Conservation (phyloP, 1,140 invertebrate genomes). For the Drosophila pseudoananassae region DNA sequence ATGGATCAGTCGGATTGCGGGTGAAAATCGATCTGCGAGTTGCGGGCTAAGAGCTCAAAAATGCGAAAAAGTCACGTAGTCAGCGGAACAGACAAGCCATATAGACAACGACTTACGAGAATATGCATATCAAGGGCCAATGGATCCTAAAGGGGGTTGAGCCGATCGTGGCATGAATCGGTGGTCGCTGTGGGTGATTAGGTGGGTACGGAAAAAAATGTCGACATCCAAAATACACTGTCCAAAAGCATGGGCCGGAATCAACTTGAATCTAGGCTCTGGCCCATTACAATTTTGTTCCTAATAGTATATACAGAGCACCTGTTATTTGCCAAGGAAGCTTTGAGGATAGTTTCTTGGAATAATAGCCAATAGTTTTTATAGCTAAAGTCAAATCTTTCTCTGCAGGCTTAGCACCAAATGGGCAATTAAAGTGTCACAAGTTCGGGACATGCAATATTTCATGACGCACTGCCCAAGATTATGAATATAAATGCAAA, state of each 20-base stretch:
- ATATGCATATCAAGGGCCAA: slow-evolving; percentile 15
- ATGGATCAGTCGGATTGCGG: slow-evolving; percentile 54
- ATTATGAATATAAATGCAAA: slow-evolving; percentile 83
- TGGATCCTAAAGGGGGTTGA: neutral
- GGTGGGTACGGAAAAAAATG: slow-evolving; percentile 17
- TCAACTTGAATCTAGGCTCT: no score
- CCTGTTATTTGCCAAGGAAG: neutral
- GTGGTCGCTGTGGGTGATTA: slow-evolving; percentile 13
- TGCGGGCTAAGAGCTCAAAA: slow-evolving; percentile 47
- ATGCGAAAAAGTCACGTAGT: slow-evolving; percentile 73
- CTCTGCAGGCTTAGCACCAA: slow-evolving; percentile 44
- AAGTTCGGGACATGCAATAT: slow-evolving; percentile 80
- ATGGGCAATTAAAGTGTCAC: slow-evolving; percentile 80
- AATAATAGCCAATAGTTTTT: neutral
- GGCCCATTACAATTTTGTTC: no score
- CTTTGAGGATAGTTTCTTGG: neutral
- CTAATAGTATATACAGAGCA: no score
- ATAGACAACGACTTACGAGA: slow-evolving; percentile 62
- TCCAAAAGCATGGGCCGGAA: neutral
- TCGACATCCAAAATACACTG: neutral
- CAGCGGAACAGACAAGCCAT: slow-evolving; percentile 65
- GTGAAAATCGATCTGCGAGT: slow-evolving; percentile 73
- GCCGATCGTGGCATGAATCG: slow-evolving; percentile 46
- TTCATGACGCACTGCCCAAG: slow-evolving; percentile 79
- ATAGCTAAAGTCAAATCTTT: neutral